These are phyloP conservation scores for Thaumatotibia leucotreta DNA, from an alignment of 1,140 invertebrate species.

Conservation along the genomic window DNA sequence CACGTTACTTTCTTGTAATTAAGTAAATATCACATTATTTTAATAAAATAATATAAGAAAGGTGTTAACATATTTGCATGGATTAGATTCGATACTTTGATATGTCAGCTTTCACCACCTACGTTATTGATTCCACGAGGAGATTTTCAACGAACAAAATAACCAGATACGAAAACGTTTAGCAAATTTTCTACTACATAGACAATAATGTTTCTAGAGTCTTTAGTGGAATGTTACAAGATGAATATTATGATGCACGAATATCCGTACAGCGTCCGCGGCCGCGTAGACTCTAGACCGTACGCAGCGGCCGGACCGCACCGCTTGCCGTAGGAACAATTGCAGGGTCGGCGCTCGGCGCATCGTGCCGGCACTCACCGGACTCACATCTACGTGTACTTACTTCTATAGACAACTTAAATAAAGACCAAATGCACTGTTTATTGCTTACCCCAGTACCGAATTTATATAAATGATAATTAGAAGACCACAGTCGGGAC, in stretches of 20 bases:
- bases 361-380: neutral
- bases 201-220: conserved; percentile 8
- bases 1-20: neutral
- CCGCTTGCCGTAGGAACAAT: neutral
- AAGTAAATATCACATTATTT: conserved; percentile 2
- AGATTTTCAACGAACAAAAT: neutral
- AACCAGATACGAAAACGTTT: neutral
- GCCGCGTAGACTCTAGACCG: neutral
- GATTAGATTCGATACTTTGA: neutral
- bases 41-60: neutral
- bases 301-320: neutral
- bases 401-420: neutral
- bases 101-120: neutral
- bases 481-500: neutral
- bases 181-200: conserved; percentile 8
- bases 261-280: neutral
- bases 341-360: neutral
- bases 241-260: neutral
- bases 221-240: neutral
- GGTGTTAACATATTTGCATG: neutral
- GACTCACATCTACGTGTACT: neutral
- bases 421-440: neutral
- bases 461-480: neutral
- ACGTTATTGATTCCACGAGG: neutral
- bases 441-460: neutral